These are phyloP conservation scores for Harpalus rufipes DNA, from an alignment of 2,888 invertebrate genomes.

Conservation along the genomic window DNA sequence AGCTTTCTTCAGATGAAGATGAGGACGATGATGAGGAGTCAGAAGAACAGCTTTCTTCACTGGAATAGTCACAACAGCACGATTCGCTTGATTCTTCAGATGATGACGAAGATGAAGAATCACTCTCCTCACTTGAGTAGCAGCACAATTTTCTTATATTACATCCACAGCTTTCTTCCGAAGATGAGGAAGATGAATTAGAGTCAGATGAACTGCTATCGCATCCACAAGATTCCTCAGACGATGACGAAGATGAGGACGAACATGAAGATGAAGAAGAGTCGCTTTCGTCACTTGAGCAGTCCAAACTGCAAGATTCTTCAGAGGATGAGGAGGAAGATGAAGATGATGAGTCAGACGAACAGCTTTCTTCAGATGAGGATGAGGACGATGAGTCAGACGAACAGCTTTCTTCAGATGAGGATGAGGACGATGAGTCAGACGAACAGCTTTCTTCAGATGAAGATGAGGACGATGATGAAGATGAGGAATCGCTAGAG, in stretches of 20 bases:
- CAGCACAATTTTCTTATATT: no score
- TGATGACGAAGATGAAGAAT: no score
- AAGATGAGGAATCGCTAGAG: neutral
- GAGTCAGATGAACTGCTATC: neutral
- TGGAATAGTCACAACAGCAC: neutral
- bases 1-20: neutral
- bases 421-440: neutral
- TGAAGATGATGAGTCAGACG: neutral
- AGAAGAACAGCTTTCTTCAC: no score
- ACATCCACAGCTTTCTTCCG: no score
- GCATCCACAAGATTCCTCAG: conserved; percentile 29
- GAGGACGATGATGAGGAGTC: conserved; percentile 8
- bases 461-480: neutral
- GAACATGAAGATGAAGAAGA: no score
- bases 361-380: neutral
- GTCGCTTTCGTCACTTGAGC: no score
- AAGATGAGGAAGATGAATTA: neutral
- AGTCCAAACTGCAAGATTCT: conserved; percentile 2
- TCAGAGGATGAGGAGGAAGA: neutral
- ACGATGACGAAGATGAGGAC: neutral
- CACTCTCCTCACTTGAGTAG: no score
- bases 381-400: no score
- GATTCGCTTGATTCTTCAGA: no score
- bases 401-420: neutral
- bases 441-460: conserved; percentile 5